Conservation (phyloP, 2,797 vertebrate species). For the Numenius phaeopus region DNA sequence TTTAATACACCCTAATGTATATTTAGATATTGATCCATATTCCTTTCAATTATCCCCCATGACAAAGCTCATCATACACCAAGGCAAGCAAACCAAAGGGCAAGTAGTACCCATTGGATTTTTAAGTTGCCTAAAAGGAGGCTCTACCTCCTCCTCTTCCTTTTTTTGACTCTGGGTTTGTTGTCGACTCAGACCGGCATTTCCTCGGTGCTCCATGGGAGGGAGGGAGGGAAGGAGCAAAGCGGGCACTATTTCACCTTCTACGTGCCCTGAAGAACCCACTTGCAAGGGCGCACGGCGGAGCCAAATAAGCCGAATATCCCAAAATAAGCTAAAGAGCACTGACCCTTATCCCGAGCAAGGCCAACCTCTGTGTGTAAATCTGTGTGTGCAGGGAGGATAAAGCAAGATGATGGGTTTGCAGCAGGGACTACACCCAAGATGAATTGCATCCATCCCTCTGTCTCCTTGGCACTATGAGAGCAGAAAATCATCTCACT, state of each 20-base stretch:
- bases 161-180: background rate
- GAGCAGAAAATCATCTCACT: slow-evolving; percentile 40
- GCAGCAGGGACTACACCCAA: slow-evolving; percentile 21
- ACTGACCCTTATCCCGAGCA: background rate
- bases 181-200: background rate
- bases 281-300: background rate
- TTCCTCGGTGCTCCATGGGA: background rate
- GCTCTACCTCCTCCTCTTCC: background rate
- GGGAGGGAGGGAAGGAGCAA: background rate
- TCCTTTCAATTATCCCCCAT: background rate
- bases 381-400: background rate
- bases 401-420: background rate
- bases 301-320: background rate
- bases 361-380: rapidly evolving
- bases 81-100: background rate
- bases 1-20: slow-evolving; percentile 3
- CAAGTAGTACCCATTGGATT: background rate
- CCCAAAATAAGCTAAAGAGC: background rate
- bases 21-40: background rate
- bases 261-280: background rate
- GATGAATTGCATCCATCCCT: slow-evolving; percentile 27
- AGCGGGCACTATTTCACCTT: background rate
- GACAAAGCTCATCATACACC: background rate
- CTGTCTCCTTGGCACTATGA: background rate
- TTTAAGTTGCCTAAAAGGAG: background rate